Evolutionary conservation across 2,888 invertebrate genomes (phyloP).

Genomic region (Cataglyphis albicans): DNA sequence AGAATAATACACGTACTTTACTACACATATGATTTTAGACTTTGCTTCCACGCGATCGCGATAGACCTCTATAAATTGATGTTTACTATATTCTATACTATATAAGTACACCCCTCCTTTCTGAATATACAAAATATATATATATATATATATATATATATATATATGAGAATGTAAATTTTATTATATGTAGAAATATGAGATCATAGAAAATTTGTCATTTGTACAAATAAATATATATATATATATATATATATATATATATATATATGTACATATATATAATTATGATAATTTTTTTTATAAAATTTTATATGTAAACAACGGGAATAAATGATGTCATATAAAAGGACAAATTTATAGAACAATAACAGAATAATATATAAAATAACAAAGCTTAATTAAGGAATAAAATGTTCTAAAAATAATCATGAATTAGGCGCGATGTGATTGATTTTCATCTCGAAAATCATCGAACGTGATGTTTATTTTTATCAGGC

Average conservation of each 20-base stretch:
- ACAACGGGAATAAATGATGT: neutral
- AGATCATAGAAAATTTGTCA: no score
- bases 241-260: no score
- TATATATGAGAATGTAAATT: neutral
- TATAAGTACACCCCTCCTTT: neutral
- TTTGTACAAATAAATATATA: no score
- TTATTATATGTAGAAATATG: neutral
- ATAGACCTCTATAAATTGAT: slow-evolving; percentile 7
- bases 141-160: neutral
- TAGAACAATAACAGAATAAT: neutral
- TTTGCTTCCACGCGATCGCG: slow-evolving; percentile 26
- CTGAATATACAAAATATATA: no score
- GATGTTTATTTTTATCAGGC: slow-evolving; percentile 37
- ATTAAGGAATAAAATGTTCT: neutral
- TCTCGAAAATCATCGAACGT: slow-evolving; percentile 11
- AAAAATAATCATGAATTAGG: slow-evolving; percentile 18
- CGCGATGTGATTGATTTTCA: slow-evolving; percentile 27
- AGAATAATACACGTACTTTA: slow-evolving; percentile 30
- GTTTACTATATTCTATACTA: slow-evolving; percentile 3
- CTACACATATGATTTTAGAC: slow-evolving; percentile 59
- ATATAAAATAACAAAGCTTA: neutral
- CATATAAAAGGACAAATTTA: neutral
- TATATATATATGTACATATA: no score
- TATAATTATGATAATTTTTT: neutral
- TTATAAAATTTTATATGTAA: neutral